These are phyloP conservation scores for Cryptocephalus moraei DNA, from an alignment of 2,888 invertebrate species.

Conservation along the genomic window DNA sequence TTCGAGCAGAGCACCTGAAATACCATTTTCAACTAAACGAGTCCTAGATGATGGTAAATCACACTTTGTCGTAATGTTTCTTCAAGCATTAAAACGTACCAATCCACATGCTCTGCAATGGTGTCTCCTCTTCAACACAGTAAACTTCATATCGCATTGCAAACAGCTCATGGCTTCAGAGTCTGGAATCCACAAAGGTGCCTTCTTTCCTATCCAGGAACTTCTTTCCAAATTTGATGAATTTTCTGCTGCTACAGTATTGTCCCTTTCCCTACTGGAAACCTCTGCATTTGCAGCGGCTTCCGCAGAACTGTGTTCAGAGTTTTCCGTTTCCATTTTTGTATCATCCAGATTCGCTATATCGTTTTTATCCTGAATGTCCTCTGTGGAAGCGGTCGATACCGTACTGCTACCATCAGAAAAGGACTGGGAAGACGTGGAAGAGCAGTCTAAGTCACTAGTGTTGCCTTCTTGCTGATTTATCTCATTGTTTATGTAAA, in stretches of 20 bases:
- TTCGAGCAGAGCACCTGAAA: conserved; percentile 64
- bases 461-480: conserved; percentile 6
- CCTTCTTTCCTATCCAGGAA: conserved; percentile 55
- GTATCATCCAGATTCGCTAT: neutral
- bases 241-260: neutral
- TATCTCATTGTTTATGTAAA: conserved; percentile 30
- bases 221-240: neutral
- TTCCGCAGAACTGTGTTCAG: neutral
- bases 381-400: conserved; percentile 21
- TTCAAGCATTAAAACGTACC: conserved; percentile 40
- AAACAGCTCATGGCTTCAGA: conserved; percentile 70
- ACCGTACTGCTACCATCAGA: conserved; percentile 23
- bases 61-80: too few relatives aligned
- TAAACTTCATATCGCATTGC: conserved; percentile 73
- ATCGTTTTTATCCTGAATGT: conserved; percentile 9
- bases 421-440: conserved; percentile 30
- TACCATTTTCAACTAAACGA: too few relatives aligned
- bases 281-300: neutral
- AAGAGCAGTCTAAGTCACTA: conserved; percentile 24
- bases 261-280: neutral
- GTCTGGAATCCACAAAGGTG: conserved; percentile 84
- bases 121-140: conserved; percentile 71
- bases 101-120: conserved; percentile 83
- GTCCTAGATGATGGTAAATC: too few relatives aligned
- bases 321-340: neutral